Conservation (phyloP, 2,888 invertebrate genomes). For the Ormyrus pomaceus region DNA sequence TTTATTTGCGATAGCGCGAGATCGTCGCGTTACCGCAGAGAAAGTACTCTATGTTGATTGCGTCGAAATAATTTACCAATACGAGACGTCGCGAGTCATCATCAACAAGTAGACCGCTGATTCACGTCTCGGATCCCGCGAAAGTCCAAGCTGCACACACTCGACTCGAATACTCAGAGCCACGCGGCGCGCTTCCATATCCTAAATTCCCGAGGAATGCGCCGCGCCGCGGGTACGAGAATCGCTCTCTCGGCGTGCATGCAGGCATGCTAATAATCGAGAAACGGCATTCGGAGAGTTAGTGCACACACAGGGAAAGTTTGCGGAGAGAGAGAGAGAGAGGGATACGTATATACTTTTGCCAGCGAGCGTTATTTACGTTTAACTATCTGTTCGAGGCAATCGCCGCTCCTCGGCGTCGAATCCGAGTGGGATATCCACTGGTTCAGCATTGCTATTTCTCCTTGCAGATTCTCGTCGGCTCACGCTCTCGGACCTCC, state of each 20-base stretch:
- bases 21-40: too few relatives aligned
- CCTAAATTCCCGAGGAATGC: too few relatives aligned
- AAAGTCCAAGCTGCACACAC: background rate
- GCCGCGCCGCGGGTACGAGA: too few relatives aligned
- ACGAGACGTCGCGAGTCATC: conserved; percentile 11
- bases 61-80: conserved; percentile 6
- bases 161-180: too few relatives aligned
- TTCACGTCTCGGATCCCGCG: conserved; percentile 22
- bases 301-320: conserved; percentile 31
- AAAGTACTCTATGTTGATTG: conserved; percentile 4
- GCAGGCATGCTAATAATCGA: conserved; percentile 32
- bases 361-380: conserved; percentile 36
- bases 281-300: conserved; percentile 6
- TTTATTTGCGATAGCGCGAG: background rate
- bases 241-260: background rate
- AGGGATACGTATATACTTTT: background rate
- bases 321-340: conserved; percentile 16
- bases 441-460: conserved; percentile 16
- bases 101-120: conserved; percentile 32
- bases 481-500: background rate
- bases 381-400: conserved; percentile 45
- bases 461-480: background rate
- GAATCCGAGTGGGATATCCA: conserved; percentile 27
- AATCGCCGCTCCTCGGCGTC: conserved; percentile 23
- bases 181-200: too few relatives aligned